A percentile compares a stretch with the other conserved stretches of the same genome.
These are phyloP conservation scores for Catharus fuscescens DNA, from an alignment of 2,113 vertebrate genomes.

Conservation along the genomic window DNA sequence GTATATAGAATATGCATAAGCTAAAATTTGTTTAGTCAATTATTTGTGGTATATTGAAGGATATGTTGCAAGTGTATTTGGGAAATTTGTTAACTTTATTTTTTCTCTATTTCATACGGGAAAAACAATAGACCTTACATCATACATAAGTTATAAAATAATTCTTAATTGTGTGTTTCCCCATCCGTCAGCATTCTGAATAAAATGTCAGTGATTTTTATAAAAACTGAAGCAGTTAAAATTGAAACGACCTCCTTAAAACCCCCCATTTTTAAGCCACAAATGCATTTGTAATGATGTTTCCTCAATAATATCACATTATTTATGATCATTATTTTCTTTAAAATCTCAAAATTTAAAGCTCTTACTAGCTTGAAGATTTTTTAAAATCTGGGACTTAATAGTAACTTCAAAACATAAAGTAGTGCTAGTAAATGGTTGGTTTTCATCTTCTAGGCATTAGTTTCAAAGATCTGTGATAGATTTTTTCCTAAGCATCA, in stretches of 20 bases:
- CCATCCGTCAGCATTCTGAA: background rate
- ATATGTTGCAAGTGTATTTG: background rate
- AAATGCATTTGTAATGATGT: background rate
- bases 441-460: background rate
- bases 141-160: background rate
- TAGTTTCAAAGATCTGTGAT: background rate
- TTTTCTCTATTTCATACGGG: background rate
- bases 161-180: background rate
- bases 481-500: background rate
- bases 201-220: background rate
- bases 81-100: background rate
- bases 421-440: background rate
- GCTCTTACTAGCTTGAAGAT: background rate
- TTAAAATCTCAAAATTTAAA: background rate
- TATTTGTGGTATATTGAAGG: background rate
- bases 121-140: background rate
- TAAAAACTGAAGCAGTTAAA: background rate
- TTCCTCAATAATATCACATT: background rate
- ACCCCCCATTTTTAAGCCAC: background rate
- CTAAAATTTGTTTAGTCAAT: background rate
- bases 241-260: background rate
- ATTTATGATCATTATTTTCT: background rate
- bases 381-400: background rate
- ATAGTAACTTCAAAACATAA: background rate
- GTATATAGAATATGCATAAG: background rate